Percentiles rank a stretch among this genome's conserved stretches.
These are phyloP conservation scores for Catocala fraxini DNA, from an alignment of 2,888 invertebrate genomes.

Conservation along the genomic window DNA sequence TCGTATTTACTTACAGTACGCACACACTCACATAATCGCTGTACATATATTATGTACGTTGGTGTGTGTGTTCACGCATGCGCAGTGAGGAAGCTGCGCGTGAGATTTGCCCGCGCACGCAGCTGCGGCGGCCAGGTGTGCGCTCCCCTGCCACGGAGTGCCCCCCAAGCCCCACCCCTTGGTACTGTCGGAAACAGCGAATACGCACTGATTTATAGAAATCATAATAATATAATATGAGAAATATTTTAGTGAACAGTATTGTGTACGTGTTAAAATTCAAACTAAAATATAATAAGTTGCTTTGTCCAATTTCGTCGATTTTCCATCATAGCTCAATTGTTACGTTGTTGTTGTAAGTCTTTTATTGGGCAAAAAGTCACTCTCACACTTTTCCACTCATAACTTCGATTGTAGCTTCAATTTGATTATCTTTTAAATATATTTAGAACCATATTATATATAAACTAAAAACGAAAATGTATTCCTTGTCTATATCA, in stretches of 20 bases:
- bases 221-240: neutral
- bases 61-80: slow-evolving; percentile 73
- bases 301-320: too few species aligned
- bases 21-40: slow-evolving; percentile 27
- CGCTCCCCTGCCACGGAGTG: slow-evolving; percentile 67
- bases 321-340: too few species aligned
- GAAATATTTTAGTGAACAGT: neutral
- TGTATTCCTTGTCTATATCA: too few species aligned
- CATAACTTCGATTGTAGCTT: too few species aligned
- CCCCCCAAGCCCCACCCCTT: slow-evolving; percentile 65
- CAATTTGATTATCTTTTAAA: too few species aligned
- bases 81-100: slow-evolving; percentile 85
- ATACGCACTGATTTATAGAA: slow-evolving; percentile 36
- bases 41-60: slow-evolving; percentile 15
- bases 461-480: too few species aligned
- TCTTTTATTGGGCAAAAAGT: too few species aligned
- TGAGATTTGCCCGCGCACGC: slow-evolving; percentile 84
- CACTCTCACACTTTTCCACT: too few species aligned
- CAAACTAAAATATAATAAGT: neutral
- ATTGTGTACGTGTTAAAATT: neutral
- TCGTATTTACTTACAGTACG: slow-evolving; percentile 35
- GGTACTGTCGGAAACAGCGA: slow-evolving; percentile 63
- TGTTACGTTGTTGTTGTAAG: too few species aligned
- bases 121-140: slow-evolving; percentile 86
- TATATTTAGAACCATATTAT: too few species aligned